A percentile compares a stretch with the other conserved stretches of the same genome.
phyloP scores from a whole-genome alignment of 1,140 invertebrate species.

The Meloidogyne floridensis region DNA sequence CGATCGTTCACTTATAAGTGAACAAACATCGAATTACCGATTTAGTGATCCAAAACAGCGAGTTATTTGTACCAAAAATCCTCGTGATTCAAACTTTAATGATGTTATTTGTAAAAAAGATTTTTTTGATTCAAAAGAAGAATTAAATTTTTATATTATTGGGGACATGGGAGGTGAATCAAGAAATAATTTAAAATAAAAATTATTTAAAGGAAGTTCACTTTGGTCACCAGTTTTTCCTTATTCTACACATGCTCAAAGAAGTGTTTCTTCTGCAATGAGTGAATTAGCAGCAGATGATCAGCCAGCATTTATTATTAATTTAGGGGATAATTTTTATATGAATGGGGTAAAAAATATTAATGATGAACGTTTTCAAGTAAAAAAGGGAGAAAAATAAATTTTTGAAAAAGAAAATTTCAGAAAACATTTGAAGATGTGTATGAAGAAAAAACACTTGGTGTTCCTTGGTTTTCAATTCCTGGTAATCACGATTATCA shows the following conservation, averaged over 20 bases:
- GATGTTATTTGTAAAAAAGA: conserved; percentile 3
- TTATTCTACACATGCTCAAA: conserved; percentile 46
- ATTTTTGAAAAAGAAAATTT: conserved; percentile 22
- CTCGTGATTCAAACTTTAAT: neutral
- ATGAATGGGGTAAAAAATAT: conserved; percentile 52
- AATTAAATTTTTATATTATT: conserved; percentile 38
- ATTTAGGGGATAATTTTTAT: conserved; percentile 56
- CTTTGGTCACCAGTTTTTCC: conserved; percentile 41
- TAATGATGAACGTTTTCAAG: conserved; percentile 48
- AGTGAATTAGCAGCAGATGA: conserved; percentile 27
- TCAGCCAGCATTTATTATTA: conserved; percentile 38
- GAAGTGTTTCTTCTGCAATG: conserved; percentile 44
- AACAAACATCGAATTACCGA: no score
- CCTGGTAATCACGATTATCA: conserved; percentile 69
- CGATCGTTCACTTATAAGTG: no score
- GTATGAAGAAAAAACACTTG: conserved; percentile 53
- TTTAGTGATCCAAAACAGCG: neutral
- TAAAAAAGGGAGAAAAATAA: conserved; percentile 15
- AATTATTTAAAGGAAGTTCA: conserved; percentile 18
- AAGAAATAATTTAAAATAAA: conserved; percentile 1
- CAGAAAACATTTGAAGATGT: conserved; percentile 44
- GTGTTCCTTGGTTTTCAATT: conserved; percentile 67
- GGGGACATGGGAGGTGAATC: conserved; percentile 47
- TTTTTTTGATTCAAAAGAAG: neutral
- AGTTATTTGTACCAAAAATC: conserved; percentile 7